A percentile compares a stretch with the other conserved stretches of the same genome.
phyloP scores from a whole-genome alignment of 2,888 invertebrate genomes.

The Cryptocheilus praepositus region DNA sequence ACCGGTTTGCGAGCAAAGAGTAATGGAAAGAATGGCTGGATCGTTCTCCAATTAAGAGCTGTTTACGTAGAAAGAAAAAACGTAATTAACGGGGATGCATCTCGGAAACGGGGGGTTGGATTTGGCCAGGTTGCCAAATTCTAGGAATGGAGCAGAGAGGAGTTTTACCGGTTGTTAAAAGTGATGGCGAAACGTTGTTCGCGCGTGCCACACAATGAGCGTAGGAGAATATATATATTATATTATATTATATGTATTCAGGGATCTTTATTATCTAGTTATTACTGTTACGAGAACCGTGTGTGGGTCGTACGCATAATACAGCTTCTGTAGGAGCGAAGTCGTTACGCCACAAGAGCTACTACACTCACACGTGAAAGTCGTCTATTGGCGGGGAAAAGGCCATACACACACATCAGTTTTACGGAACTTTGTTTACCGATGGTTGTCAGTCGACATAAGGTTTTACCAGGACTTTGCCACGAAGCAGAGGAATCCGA shows the following conservation, averaged over 20 bases:
- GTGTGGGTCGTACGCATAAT: conserved; percentile 49
- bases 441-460: conserved; percentile 12
- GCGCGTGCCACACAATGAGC: conserved; percentile 58
- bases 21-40: conserved; percentile 48
- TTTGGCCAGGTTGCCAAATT: conserved; percentile 47
- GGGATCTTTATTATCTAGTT: conserved; percentile 73
- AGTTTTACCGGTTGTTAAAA: conserved; percentile 56
- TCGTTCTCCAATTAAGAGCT: conserved; percentile 46
- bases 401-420: conserved; percentile 17
- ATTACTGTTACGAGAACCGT: conserved; percentile 57
- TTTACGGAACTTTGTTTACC: conserved; percentile 25
- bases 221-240: conserved; percentile 48
- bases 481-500: neutral
- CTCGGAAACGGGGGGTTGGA: conserved; percentile 23
- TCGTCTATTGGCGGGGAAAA: conserved; percentile 24
- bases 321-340: conserved; percentile 33
- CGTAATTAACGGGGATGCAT: conserved; percentile 24
- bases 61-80: conserved; percentile 12
- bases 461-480: conserved; percentile 20
- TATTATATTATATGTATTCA: conserved; percentile 65
- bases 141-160: conserved; percentile 19
- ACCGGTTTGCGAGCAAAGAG: conserved; percentile 38
- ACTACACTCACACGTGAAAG: conserved; percentile 28
- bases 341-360: conserved; percentile 35
- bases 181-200: conserved; percentile 54